Evolutionary conservation across 2,113 vertebrate genomes (phyloP), one percentile per base, ranked within the genome.

Genomic region (Tragelaphus imberbis): DNA sequence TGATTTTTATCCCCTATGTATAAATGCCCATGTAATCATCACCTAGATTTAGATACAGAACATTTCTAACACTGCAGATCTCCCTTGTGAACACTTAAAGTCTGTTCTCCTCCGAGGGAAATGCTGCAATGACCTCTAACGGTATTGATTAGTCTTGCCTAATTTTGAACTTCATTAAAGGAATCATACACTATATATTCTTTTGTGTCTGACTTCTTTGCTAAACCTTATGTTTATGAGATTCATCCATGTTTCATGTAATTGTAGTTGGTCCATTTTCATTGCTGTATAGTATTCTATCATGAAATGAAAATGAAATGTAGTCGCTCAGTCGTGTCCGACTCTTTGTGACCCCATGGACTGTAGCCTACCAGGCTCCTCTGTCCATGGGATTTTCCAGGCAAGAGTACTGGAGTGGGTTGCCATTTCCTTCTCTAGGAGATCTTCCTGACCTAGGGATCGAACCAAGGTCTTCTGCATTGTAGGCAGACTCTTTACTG

Each of bases 381-480:
- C 59, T 0, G 0, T 61, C 27, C 12, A 61, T 61, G 59, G 28
- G 59, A 30, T 61, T 61, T 61, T 30, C 59, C 59, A 61, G 59
- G 59, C 27, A 61, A 61, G 27, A 61, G 1, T 14, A 30, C 6
- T 30, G 12, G 59, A 61, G 59, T 30, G 27, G 27, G 27, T 2
- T 61, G 59, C 27, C 12, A 28, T 61, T 61, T 30, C 27, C 2
- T 61, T 61, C 11, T 61, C 27, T 6, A 61, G 27, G 27, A 13
- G 59, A 61, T 61, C 59, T 61, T 30, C 13, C 27, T 0, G 2
- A 61, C 28, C 12, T 12, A 14, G 59, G 13, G 13, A 7, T 30
- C 1, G 2, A 61, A 30, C 12, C 59, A 1, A 13, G 59, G 5
- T 30, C 5, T 61, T 5, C 59, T 0, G 0, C 27, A 30, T 30